Evolutionary conservation across 64 coral and sea anemone species (phyloP).

Genomic region (Exaiptasia diaphana): DNA sequence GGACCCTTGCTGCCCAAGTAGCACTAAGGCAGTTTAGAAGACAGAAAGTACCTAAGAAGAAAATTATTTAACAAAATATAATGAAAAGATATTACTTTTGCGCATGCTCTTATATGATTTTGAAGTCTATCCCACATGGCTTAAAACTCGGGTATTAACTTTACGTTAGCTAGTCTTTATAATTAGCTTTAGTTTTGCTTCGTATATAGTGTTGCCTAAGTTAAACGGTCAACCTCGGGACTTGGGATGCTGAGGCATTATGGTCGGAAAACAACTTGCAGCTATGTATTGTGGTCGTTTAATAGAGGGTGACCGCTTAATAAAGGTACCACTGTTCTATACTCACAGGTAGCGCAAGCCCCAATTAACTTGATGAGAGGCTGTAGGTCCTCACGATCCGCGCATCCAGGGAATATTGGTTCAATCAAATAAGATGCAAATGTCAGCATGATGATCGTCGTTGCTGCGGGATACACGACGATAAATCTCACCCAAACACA

Average conservation of each 20-base stretch:
- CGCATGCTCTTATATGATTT: not conserved
- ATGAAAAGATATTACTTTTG: not conserved
- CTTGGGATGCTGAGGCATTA: too few relatives aligned
- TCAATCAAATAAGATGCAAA: conserved; percentile 18
- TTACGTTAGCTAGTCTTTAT: too few relatives aligned
- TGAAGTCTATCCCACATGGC: not conserved
- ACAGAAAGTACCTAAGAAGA: not conserved
- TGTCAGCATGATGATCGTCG: conserved; percentile 5
- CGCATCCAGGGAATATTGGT: conserved; percentile 39
- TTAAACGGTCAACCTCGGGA: too few relatives aligned
- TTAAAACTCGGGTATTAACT: too few relatives aligned
- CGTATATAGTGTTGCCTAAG: too few relatives aligned
- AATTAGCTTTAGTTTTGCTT: too few relatives aligned
- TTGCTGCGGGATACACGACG: not conserved
- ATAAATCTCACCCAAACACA: conserved; percentile 5
- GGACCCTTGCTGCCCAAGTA: conserved; percentile 33
- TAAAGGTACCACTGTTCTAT: too few relatives aligned
- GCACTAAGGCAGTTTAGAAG: conserved; percentile 49
- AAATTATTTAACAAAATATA: not conserved
- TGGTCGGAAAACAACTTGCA: too few relatives aligned
- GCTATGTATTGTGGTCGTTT: too few relatives aligned
- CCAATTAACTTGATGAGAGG: conserved; percentile 3
- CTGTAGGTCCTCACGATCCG: conserved; percentile 4
- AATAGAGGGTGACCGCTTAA: too few relatives aligned
- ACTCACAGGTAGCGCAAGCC: conserved; percentile 13